phyloP scores from a whole-genome alignment of 2,888 invertebrate genomes.

The Lasioglossum pauxillum region DNA sequence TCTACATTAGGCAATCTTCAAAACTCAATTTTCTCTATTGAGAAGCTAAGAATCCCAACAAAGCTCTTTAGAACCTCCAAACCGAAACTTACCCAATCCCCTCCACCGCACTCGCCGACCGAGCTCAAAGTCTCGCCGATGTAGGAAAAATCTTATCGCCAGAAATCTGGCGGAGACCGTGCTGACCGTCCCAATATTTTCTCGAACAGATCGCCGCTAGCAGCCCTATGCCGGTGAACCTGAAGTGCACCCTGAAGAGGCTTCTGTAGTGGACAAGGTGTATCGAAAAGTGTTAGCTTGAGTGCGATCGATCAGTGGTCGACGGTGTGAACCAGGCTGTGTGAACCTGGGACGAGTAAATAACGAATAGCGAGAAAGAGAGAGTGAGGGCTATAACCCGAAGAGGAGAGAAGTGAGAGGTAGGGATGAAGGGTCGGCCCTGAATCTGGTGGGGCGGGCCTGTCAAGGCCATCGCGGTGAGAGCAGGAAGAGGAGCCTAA shows the following conservation, averaged over 20 bases:
- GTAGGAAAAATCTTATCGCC: background rate
- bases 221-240: background rate
- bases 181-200: background rate
- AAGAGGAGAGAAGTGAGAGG: slow-evolving; percentile 16
- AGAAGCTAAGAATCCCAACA: background rate
- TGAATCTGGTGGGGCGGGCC: slow-evolving; percentile 51
- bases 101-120: background rate
- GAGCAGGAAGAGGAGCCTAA: background rate
- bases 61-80: background rate
- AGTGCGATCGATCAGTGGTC: background rate
- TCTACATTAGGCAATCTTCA: too few species aligned
- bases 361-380: background rate
- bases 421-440: slow-evolving; percentile 68
- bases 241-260: background rate
- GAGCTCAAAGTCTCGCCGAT: background rate
- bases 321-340: background rate
- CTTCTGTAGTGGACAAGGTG: background rate
- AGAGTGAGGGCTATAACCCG: too few species aligned
- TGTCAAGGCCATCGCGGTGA: slow-evolving; percentile 42
- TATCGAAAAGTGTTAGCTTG: background rate
- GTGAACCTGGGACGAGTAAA: background rate
- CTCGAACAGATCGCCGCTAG: background rate
- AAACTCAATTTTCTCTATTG: background rate
- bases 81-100: background rate
- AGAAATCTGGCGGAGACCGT: background rate